Percentiles rank a stretch among this genome's conserved stretches.
Evolutionary conservation across 2,113 vertebrate genomes (phyloP).

Genomic region (Galemys pyrenaicus): DNA sequence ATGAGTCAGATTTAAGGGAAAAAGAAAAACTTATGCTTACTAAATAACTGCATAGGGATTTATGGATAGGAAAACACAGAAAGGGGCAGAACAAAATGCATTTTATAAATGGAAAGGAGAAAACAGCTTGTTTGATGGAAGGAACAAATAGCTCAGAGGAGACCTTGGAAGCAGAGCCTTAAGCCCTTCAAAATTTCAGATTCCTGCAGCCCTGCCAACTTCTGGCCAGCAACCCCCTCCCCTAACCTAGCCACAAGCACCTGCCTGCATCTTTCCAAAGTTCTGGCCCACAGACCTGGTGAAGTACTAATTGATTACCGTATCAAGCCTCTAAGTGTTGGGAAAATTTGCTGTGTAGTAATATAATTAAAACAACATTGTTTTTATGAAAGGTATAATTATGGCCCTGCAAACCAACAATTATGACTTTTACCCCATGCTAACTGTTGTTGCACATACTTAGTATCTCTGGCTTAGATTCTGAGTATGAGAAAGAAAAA

Average conservation of each 20-base stretch:
- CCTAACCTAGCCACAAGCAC: neutral
- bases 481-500: neutral
- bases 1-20: neutral
- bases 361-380: neutral
- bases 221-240: neutral
- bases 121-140: neutral
- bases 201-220: neutral
- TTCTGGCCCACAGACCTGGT: neutral
- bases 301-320: neutral
- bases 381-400: neutral
- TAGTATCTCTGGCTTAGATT: neutral
- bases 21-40: neutral
- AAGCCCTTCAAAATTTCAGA: neutral
- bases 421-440: neutral
- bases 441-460: neutral
- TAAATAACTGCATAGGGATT: neutral
- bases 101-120: slow-evolving; percentile 8
- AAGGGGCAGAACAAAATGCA: neutral
- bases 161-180: neutral
- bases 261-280: neutral
- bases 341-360: neutral
- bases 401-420: neutral
- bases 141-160: neutral
- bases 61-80: neutral
- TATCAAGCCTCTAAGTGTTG: neutral